A percentile compares a stretch with the other conserved stretches of the same genome.
Evolutionary conservation across 2,888 invertebrate species (phyloP).

Genomic region (Morinoia aosen): DNA sequence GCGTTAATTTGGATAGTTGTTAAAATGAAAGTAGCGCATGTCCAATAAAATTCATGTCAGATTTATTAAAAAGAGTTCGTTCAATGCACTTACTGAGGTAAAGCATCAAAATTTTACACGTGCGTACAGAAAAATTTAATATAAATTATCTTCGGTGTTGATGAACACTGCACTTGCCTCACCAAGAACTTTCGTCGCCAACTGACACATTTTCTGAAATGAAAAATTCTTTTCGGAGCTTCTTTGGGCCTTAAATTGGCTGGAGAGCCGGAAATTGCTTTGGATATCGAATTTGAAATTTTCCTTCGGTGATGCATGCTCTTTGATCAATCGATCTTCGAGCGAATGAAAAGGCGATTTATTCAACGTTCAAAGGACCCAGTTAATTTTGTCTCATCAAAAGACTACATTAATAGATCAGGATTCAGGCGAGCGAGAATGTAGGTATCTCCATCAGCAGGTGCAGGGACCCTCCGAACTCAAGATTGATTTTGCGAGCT

Average conservation of each 20-base stretch:
- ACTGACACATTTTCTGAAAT: background rate
- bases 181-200: background rate
- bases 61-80: background rate
- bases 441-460: background rate
- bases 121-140: background rate
- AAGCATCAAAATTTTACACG: background rate
- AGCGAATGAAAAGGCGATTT: background rate
- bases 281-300: slow-evolving; percentile 17
- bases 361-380: slow-evolving; percentile 4
- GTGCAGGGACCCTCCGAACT: background rate
- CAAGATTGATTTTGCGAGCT: slow-evolving; percentile 32
- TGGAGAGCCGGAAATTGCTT: slow-evolving; percentile 17
- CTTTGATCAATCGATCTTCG: slow-evolving; percentile 2
- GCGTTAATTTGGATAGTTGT: background rate
- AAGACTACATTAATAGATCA: background rate
- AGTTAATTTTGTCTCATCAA: slow-evolving; percentile 17
- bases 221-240: background rate
- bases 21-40: no score
- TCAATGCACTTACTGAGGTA: background rate
- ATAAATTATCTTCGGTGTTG: background rate
- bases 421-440: background rate
- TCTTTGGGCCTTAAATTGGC: slow-evolving; percentile 3
- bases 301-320: slow-evolving; percentile 17
- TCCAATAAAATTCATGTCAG: background rate
- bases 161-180: background rate